These are phyloP conservation scores for Chloroclysta siterata DNA, from an alignment of 2,888 invertebrate genomes.

Conservation along the genomic window DNA sequence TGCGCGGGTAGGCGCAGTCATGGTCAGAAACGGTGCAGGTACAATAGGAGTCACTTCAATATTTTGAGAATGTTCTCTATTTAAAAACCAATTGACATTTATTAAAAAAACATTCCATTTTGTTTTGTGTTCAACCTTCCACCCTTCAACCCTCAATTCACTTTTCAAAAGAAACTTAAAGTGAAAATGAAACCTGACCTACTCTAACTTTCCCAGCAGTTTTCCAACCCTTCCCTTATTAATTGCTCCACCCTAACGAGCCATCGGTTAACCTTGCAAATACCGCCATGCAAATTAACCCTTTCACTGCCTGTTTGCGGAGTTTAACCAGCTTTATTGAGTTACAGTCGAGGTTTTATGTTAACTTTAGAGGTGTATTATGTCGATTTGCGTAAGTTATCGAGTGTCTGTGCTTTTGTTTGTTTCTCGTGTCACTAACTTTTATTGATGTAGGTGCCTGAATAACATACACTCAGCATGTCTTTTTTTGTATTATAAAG, in stretches of 20 bases:
- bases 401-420: background rate
- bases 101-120: too few relatives aligned
- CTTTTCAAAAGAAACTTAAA: conserved; percentile 34
- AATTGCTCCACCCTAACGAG: conserved; percentile 82
- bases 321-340: conserved; percentile 82
- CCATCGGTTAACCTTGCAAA: conserved; percentile 80
- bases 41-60: too few relatives aligned
- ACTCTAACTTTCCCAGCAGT: conserved; percentile 77
- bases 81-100: too few relatives aligned
- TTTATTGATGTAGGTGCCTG: background rate
- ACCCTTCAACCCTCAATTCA: conserved; percentile 19
- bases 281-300: conserved; percentile 83
- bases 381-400: conserved; percentile 37
- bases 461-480: too few relatives aligned
- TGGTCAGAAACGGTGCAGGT: too few relatives aligned
- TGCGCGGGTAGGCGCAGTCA: too few relatives aligned
- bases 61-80: too few relatives aligned
- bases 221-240: conserved; percentile 69
- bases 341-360: conserved; percentile 60
- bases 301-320: conserved; percentile 78
- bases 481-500: too few relatives aligned
- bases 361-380: conserved; percentile 39
- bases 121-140: background rate
- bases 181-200: conserved; percentile 67
- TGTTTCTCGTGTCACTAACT: background rate